Conservation (phyloP, 2,113 vertebrate species). For the Tupaia chinensis region DNA sequence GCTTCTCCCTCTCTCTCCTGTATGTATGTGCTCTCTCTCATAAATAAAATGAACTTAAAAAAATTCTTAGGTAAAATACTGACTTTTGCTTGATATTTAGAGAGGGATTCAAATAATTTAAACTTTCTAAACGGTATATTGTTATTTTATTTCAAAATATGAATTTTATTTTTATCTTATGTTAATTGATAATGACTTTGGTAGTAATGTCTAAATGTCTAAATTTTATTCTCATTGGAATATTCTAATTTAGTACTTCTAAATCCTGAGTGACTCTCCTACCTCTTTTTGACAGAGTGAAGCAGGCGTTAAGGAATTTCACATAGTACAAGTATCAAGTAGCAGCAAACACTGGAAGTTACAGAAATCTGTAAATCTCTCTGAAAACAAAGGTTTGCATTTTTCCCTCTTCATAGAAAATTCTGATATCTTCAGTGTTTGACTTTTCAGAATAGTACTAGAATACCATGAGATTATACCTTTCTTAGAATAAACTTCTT, state of each 20-base stretch:
- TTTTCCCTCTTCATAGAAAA: slow-evolving; percentile 35
- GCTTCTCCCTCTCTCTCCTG: too few relatives aligned
- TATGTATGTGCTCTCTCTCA: too few relatives aligned
- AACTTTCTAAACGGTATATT: not conserved
- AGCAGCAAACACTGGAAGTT: slow-evolving; percentile 96
- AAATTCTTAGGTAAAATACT: slow-evolving; percentile 13
- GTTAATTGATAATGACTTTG: slow-evolving; percentile 12
- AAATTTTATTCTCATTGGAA: slow-evolving; percentile 51
- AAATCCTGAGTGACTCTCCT: slow-evolving; percentile 38
- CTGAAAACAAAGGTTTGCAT: slow-evolving; percentile 93
- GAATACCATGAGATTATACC: not conserved
- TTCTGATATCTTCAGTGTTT: slow-evolving; percentile 30
- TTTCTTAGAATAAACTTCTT: slow-evolving; percentile 38
- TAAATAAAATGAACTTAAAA: not conserved
- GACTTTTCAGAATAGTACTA: not conserved
- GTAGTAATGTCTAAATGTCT: not conserved
- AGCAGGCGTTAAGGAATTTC: slow-evolving; percentile 95
- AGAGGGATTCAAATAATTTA: slow-evolving; percentile 18
- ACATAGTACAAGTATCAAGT: slow-evolving; percentile 97
- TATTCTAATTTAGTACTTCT: slow-evolving; percentile 36
- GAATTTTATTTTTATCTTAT: slow-evolving; percentile 38
- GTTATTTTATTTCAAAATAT: slow-evolving; percentile 52
- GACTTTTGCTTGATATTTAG: slow-evolving; percentile 40
- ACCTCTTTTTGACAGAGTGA: slow-evolving; percentile 91
- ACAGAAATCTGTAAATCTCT: slow-evolving; percentile 93